phyloP scores from a whole-genome alignment of 2,113 vertebrate species.

The Chionis minor region DNA sequence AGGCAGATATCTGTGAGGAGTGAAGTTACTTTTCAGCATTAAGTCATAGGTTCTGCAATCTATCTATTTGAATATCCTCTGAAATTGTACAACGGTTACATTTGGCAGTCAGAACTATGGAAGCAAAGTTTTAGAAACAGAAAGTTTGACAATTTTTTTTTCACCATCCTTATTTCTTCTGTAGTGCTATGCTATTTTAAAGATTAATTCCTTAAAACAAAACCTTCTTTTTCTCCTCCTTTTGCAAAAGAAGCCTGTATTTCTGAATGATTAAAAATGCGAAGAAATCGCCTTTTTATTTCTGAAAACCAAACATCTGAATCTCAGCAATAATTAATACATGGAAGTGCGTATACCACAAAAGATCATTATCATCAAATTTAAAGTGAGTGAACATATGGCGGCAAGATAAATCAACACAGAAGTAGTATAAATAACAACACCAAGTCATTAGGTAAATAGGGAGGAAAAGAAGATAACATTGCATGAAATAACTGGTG shows the following conservation, averaged over 20 bases:
- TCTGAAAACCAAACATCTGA: not conserved
- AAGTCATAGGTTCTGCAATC: not conserved
- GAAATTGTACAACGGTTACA: not conserved
- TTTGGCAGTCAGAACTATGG: not conserved
- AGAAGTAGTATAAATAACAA: constrained; percentile 36
- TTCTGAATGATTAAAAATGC: not conserved
- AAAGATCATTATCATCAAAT: constrained; percentile 8
- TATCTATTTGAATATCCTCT: not conserved
- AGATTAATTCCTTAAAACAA: not conserved
- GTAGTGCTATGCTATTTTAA: not conserved
- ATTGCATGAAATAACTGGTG: constrained; percentile 43
- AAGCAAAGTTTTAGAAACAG: not conserved
- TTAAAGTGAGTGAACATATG: constrained; percentile 37
- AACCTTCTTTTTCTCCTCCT: not conserved
- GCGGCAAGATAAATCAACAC: constrained; percentile 37
- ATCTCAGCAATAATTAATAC: constrained; percentile 22
- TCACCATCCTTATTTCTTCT: not conserved
- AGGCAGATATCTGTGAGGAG: not conserved
- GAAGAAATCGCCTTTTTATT: not conserved
- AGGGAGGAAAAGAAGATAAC: constrained; percentile 26
- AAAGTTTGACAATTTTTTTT: not conserved
- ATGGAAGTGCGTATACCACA: not conserved
- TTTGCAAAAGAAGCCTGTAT: not conserved
- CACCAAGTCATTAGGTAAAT: constrained; percentile 38
- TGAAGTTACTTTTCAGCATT: not conserved